Conservation (phyloP, 64 coral and sea anemone genomes). For the Catalaphyllia jardinei region DNA sequence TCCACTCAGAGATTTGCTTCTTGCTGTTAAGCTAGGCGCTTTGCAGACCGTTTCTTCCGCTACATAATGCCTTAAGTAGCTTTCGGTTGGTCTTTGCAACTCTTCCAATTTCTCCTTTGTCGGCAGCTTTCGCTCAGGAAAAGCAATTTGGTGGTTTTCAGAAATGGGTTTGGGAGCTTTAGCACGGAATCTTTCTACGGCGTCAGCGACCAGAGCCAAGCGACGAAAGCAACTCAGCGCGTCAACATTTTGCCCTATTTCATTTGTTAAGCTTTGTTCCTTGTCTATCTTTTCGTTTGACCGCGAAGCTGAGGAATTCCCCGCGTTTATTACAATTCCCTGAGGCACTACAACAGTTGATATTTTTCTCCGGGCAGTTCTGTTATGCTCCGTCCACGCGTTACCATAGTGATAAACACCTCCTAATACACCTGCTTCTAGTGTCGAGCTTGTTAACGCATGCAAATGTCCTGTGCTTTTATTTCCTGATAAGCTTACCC, state of each 20-base stretch:
- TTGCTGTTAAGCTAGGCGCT: not conserved
- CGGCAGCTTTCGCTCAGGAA: conserved; percentile 6
- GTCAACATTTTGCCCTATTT: not conserved
- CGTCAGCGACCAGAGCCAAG: not conserved
- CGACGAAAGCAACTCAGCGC: not conserved
- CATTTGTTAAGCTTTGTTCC: not conserved
- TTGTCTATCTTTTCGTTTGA: not conserved
- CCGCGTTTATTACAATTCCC: not conserved
- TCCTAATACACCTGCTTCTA: not conserved
- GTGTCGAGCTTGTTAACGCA: not conserved
- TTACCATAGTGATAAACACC: not conserved
- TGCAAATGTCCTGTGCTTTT: conserved; percentile 12
- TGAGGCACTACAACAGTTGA: not conserved
- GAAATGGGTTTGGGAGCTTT: not conserved
- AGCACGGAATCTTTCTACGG: not conserved
- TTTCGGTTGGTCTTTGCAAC: conserved; percentile 47
- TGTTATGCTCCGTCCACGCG: not conserved
- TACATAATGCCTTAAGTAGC: conserved; percentile 38
- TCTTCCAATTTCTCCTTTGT: conserved; percentile 11
- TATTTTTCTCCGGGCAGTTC: not conserved
- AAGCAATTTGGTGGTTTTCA: not conserved
- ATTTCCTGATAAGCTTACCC: not conserved
- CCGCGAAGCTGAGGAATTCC: not conserved
- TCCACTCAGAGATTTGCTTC: not conserved
- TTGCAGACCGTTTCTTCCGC: not conserved